These are phyloP conservation scores for Empis livida DNA, from an alignment of 2,888 invertebrate species.

Conservation along the genomic window DNA sequence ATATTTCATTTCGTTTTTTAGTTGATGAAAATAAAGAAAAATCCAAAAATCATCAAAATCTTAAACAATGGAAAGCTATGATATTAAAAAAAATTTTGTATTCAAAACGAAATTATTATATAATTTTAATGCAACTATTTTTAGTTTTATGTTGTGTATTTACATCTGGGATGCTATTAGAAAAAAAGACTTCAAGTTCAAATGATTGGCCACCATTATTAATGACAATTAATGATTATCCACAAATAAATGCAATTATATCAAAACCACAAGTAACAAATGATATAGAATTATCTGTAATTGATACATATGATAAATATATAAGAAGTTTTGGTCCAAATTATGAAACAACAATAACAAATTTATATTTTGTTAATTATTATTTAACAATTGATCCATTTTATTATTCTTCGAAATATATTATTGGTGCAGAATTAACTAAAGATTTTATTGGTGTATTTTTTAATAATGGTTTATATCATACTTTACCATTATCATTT, in stretches of 20 bases:
- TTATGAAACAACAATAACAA: not conserved
- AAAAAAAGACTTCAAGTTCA: conserved; percentile 33
- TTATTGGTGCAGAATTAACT: conserved; percentile 40
- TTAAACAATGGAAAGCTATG: conserved; percentile 53
- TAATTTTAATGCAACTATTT: conserved; percentile 40
- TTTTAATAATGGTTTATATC: conserved; percentile 1
- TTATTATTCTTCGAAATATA: conserved; percentile 33
- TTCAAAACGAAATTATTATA: conserved; percentile 50
- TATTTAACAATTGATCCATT: conserved; percentile 23
- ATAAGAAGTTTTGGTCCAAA: not conserved
- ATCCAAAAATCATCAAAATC: too few species aligned
- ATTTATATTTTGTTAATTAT: not conserved
- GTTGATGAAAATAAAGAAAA: too few species aligned
- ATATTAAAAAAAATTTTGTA: conserved; percentile 51
- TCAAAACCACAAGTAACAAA: too few species aligned
- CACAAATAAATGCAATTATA: not conserved
- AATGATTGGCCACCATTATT: conserved; percentile 38
- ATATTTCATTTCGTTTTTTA: too few species aligned
- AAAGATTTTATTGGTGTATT: conserved; percentile 12
- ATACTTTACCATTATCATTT: conserved; percentile 1
- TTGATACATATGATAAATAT: conserved; percentile 25
- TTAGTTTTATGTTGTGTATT: conserved; percentile 41
- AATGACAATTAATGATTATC: conserved; percentile 12
- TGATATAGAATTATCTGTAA: conserved; percentile 4
- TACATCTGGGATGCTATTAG: conserved; percentile 47